Evolutionary conservation across 1,140 invertebrate genomes (phyloP), one percentile per base, ranked within the genome.

Genomic region (Drosophila pruinosa): DNA sequence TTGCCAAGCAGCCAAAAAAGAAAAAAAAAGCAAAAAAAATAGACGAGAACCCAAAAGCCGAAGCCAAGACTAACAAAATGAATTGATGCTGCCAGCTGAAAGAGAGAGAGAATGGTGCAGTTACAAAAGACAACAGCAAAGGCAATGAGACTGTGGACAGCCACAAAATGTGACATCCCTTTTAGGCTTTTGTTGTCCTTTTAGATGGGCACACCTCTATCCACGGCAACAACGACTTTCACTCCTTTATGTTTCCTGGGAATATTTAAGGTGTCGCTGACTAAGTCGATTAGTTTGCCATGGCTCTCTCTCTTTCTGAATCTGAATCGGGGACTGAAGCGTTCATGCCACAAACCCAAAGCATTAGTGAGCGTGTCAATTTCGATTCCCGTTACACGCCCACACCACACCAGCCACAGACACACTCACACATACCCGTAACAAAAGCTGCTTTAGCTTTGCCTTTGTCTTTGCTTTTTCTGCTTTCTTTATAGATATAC

Each of bases 191-290:
- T 62, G 31, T 56, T 62, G 52, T 31, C 54, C 24, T 59, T 65
- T 74, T 63, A 26, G 36, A n/a, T 22, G 53, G 26, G 15, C 47
- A 50, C 26, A 31, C 28, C 48, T 52, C 14, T 15, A 1, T 6
- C 14, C 14, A 31, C 24, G 34, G 5, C 38, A 19, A 17, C 1
- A 2, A 17, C 12, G 21, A 43, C 12, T 14, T 28, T 36, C 10
- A 36, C 10, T 59, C 65, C 39, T 50, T 79, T 61, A 50, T 75
- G 26, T 47, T 31, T 63, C 54, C 57, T 58, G 24, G 34, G 54
- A 62, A 68, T 77, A 77, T 85, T 86, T 77, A 74, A 86, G 82
- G 82, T 86, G 82, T 86, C 67, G 82, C 82, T 50, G 78, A 72
- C 70, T 89, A 75, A 88, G 74, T 88, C 82, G 78, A 78, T 86